Conservation (phyloP, 1,140 invertebrate genomes). For the Contarinia nasturtii region DNA sequence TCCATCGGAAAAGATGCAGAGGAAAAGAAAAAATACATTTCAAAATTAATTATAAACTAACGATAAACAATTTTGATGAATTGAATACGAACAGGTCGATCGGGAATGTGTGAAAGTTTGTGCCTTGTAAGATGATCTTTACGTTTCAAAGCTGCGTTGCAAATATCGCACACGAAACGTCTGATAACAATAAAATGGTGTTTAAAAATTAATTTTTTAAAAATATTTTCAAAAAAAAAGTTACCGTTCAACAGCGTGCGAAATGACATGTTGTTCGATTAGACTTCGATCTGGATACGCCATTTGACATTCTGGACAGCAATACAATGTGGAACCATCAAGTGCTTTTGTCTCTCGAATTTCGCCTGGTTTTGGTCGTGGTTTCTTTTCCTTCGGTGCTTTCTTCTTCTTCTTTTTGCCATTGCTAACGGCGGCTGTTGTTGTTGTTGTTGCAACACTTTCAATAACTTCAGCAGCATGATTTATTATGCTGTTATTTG, state of each 20-base stretch:
- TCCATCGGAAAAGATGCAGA: no score
- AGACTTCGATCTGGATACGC: constrained; percentile 64
- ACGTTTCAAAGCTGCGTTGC: constrained; percentile 61
- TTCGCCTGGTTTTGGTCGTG: constrained; percentile 57
- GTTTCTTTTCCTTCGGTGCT: constrained; percentile 42
- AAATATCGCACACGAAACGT: constrained; percentile 68
- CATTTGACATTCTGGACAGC: constrained; percentile 75
- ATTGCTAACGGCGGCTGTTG: constrained; percentile 16
- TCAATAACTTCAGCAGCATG: constrained; percentile 1
- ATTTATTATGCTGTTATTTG: not conserved
- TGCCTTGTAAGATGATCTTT: constrained; percentile 65
- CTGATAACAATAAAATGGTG: no score
- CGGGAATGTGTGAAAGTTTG: constrained; percentile 63
- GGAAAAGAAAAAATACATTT: no score
- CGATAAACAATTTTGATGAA: no score
- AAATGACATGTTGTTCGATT: constrained; percentile 63
- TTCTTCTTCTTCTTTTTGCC: constrained; percentile 76
- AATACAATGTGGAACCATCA: constrained; percentile 65
- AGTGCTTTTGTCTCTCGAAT: constrained; percentile 61
- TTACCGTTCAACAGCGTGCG: constrained; percentile 60
- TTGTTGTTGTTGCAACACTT: constrained; percentile 14
- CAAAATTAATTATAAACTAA: no score
- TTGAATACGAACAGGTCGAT: no score
- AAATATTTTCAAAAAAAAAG: no score
- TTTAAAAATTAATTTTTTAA: no score